phyloP scores from a whole-genome alignment of 2,888 invertebrate genomes.

The Yponomeuta plumbellus region DNA sequence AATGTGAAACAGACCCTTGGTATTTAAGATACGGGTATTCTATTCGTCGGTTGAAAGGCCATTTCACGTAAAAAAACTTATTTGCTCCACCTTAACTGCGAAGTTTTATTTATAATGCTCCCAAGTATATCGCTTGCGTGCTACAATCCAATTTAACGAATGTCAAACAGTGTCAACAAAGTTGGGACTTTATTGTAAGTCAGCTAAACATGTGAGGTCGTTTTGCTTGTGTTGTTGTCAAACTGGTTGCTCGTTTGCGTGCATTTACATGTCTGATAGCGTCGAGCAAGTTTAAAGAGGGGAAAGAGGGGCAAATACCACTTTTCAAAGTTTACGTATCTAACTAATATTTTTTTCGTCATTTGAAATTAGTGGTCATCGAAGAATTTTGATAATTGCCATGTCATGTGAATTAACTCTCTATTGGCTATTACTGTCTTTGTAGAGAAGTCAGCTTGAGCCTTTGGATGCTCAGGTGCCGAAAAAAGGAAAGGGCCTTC shows the following conservation, averaged over 20 bases:
- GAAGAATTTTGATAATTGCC: background rate
- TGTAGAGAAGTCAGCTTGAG: background rate
- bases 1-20: no score
- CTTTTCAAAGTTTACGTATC: no score
- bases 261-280: conserved; percentile 9
- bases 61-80: no score
- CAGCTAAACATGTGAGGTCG: background rate
- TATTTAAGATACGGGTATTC: no score
- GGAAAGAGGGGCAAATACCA: no score
- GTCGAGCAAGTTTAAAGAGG: background rate
- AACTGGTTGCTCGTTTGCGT: background rate
- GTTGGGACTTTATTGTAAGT: background rate
- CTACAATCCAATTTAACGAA: background rate
- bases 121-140: background rate
- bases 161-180: background rate
- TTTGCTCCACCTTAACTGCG: background rate
- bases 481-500: no score
- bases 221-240: background rate
- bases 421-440: background rate
- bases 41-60: no score
- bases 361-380: no score
- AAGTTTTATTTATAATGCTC: background rate
- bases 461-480: background rate
- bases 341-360: no score
- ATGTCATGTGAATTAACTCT: background rate